Evolutionary conservation across 2,113 vertebrate species (phyloP).

Genomic region (Trematocara macrostoma): DNA sequence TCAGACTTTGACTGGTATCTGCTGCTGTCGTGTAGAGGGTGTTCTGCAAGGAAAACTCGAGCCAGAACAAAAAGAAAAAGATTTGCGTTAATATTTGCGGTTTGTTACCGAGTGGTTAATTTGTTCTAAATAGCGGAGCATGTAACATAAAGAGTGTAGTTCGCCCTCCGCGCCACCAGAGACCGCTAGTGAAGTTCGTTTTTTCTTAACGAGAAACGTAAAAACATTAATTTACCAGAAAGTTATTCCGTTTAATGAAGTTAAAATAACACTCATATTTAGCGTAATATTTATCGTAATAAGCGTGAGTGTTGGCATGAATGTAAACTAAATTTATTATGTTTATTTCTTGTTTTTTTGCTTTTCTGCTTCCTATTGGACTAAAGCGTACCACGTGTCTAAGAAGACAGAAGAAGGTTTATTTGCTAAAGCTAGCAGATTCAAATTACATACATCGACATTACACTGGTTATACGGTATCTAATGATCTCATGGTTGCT

Average conservation of each 20-base stretch:
- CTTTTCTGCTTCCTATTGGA: not conserved
- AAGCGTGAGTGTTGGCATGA: not conserved
- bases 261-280: not conserved
- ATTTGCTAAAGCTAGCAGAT: not conserved
- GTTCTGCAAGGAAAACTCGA: not conserved
- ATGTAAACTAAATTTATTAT: not conserved
- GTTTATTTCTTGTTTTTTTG: not conserved
- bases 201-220: not conserved
- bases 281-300: not conserved
- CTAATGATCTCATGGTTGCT: not conserved
- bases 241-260: not conserved
- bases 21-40: not conserved
- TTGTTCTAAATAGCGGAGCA: not conserved
- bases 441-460: not conserved
- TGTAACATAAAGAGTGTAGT: not conserved
- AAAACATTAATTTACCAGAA: not conserved
- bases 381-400: not conserved
- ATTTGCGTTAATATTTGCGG: not conserved
- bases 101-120: not conserved
- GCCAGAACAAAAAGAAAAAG: not conserved
- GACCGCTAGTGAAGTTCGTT: fast-evolving
- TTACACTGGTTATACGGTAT: not conserved
- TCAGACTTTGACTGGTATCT: not conserved
- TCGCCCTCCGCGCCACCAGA: not conserved
- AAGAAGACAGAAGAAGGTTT: fast-evolving